A percentile compares a stretch with the other conserved stretches of the same genome.
These are phyloP conservation scores for Sclerurus mexicanus DNA, from an alignment of 2,113 vertebrate genomes.

Conservation along the genomic window DNA sequence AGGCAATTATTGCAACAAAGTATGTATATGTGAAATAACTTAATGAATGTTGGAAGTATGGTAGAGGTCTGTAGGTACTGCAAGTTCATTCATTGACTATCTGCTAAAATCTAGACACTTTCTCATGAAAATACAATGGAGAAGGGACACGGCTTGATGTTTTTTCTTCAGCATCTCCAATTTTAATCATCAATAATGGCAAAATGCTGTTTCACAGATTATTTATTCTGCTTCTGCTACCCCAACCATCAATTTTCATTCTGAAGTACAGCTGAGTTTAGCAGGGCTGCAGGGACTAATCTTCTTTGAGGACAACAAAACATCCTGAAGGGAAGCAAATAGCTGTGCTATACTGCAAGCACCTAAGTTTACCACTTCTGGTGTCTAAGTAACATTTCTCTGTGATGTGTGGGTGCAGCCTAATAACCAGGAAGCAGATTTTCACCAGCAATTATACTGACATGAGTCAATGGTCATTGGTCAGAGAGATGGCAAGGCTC, in stretches of 20 bases:
- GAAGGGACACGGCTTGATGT: neutral
- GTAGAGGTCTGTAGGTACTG: neutral
- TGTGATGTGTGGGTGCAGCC: neutral
- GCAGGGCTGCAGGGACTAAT: neutral
- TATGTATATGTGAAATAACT: neutral
- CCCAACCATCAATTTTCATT: neutral
- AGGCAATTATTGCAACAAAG: neutral
- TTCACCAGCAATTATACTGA: neutral
- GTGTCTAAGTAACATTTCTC: neutral
- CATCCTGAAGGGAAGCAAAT: neutral
- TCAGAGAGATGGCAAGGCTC: neutral
- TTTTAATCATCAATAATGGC: neutral
- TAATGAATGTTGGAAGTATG: neutral
- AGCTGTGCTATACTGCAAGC: neutral
- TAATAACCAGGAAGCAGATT: neutral
- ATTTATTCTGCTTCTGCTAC: neutral
- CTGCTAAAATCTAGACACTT: neutral
- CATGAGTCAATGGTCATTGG: neutral
- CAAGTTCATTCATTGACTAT: rapidly evolving
- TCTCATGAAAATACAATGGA: neutral
- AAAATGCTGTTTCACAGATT: neutral
- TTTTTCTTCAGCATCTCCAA: neutral
- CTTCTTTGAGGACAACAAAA: neutral
- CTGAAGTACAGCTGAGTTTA: neutral
- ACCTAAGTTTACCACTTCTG: neutral